Percentiles rank a stretch among this genome's conserved stretches.
phyloP scores from a whole-genome alignment of 2,797 vertebrate species.

The Tiaroga cobitis region DNA sequence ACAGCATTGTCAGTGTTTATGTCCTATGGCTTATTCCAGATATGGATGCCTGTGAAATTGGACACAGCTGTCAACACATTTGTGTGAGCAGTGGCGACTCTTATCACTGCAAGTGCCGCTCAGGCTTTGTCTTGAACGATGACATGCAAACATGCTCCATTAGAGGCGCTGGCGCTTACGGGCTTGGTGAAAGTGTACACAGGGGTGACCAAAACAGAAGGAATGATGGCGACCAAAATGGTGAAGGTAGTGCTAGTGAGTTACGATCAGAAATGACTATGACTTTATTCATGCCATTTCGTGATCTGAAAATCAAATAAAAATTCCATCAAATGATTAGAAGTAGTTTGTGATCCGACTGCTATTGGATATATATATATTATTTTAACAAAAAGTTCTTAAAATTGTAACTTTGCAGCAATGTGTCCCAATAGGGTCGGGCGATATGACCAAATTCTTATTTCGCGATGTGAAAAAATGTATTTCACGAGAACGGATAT shows the following conservation, averaged over 20 bases:
- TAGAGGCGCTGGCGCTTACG: slow-evolving; percentile 20
- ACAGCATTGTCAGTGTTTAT: slow-evolving; percentile 11
- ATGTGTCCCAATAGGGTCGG: neutral
- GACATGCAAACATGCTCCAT: slow-evolving; percentile 73
- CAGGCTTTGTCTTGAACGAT: slow-evolving; percentile 72
- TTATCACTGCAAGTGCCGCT: slow-evolving; percentile 73
- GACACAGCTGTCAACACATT: slow-evolving; percentile 76
- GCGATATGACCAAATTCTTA: neutral
- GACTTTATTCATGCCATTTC: slow-evolving; percentile 45
- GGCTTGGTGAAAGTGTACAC: neutral
- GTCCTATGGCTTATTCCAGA: slow-evolving; percentile 59
- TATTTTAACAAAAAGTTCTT: neutral
- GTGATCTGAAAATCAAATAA: slow-evolving; percentile 9
- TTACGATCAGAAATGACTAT: slow-evolving; percentile 50
- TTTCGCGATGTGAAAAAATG: neutral
- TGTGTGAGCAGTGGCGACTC: slow-evolving; percentile 67
- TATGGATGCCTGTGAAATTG: slow-evolving; percentile 67
- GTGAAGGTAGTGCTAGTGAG: slow-evolving; percentile 52
- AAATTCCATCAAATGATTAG: neutral
- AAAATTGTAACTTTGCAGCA: neutral
- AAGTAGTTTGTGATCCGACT: neutral
- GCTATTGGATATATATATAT: too few species aligned
- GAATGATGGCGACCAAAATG: slow-evolving; percentile 17
- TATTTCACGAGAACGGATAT: too few species aligned
- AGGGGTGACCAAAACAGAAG: neutral